These are phyloP conservation scores for Forbesichthys papilliferus DNA, from an alignment of 2,113 vertebrate genomes.

Conservation along the genomic window DNA sequence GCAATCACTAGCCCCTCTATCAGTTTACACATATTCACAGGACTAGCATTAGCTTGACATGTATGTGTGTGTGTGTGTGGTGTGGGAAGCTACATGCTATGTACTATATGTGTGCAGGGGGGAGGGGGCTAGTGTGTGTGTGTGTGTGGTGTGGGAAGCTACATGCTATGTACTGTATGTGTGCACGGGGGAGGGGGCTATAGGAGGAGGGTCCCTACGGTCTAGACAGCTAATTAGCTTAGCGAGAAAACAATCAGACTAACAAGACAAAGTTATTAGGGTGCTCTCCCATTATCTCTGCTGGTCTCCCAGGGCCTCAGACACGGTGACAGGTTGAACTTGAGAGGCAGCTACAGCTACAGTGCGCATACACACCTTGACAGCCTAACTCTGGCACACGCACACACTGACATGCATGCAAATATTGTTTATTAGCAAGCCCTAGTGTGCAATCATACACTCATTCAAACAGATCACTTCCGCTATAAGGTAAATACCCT, in stretches of 20 bases:
- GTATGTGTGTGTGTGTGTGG: constrained; percentile 28
- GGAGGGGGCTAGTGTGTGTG: constrained; percentile 51
- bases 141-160: constrained; percentile 29
- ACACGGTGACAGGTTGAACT: constrained; percentile 38
- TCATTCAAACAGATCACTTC: background rate
- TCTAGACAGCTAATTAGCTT: constrained; percentile 75
- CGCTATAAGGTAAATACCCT: background rate
- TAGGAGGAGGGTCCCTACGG: constrained; percentile 69
- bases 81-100: constrained; percentile 22
- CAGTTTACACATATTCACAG: constrained; percentile 69
- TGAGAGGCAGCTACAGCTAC: constrained; percentile 39
- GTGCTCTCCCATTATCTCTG: constrained; percentile 50
- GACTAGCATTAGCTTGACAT: too few species aligned
- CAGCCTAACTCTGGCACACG: constrained; percentile 12
- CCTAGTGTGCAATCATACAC: constrained; percentile 5
- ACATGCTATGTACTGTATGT: constrained; percentile 10
- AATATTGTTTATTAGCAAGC: background rate
- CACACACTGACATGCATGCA: background rate
- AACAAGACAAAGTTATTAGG: constrained; percentile 77
- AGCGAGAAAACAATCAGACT: constrained; percentile 78
- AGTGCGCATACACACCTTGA: constrained; percentile 37
- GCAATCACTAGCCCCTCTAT: constrained; percentile 75
- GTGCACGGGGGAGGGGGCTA: constrained; percentile 48
- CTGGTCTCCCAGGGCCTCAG: constrained; percentile 39
- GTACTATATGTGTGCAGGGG: constrained; percentile 29